Base-by-base conservation (phyloP, 23 tunicate genomes). In the Diplosoma virens region DNA sequence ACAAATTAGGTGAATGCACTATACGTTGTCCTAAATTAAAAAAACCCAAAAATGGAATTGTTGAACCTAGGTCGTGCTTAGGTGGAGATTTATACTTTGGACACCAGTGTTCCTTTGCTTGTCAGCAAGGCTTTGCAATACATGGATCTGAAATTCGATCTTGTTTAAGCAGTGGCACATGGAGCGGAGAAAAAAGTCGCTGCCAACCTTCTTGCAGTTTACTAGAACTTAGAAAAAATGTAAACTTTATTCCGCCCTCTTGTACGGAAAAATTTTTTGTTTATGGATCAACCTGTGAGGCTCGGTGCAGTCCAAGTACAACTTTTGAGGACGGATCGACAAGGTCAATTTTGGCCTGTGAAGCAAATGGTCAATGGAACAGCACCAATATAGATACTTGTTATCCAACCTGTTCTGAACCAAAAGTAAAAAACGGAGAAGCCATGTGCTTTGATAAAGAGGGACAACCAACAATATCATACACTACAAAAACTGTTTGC, bases 1-100 rank as follows among this genome's bases (percentile, higher is more conserved):
- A 46, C 11, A 21, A 73, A 14, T 54, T 87, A 18, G 95, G 95
- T 30, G 48, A 58, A 48, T 87, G 95, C 79, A 56, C 53, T 33
- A 61, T 58, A 58, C 66, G 76, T 33, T 86, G 92, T 58, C 78
- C 84, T 0, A 71, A 50, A 23, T 58, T 86, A 9, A 17, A 54
- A 0, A 72, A 48, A 60, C 81, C 80, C 14, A 20, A 32, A 0
- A 68, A 86, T 60, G 84, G 92, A 16, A 34, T 50, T 6, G 58
- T 79, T 2, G 37, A 54, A 7, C 92, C 92, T 3, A 18, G 66
- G 2, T 71, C 79, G 23, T 86, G 92, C 54, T n/a, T 70, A 1
- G 79, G 79, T 20, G 84, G 79, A 36, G 84, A 86, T 11, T 3
- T 77, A 26, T 71, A 27, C 41, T 67, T 32, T 5, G 92, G 92